Conservation (phyloP, 2,113 vertebrate genomes). For the Phalacrocorax carbo region DNA sequence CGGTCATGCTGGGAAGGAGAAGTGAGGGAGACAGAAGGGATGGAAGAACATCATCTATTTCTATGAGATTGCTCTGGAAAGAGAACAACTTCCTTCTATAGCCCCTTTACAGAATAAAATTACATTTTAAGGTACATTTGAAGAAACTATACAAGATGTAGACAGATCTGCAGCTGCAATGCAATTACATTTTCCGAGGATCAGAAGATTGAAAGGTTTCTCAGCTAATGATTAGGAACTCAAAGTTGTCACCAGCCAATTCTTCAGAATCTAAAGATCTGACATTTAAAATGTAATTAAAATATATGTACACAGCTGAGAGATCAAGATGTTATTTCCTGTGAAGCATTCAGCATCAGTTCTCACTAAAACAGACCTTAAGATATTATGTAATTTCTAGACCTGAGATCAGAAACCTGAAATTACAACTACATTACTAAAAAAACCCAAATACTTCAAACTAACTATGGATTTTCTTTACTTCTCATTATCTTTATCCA, state of each 20-base stretch:
- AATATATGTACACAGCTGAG: background rate
- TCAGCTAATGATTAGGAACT: background rate
- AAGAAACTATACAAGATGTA: background rate
- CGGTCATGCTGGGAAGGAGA: background rate
- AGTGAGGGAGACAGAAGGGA: background rate
- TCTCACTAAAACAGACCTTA: background rate
- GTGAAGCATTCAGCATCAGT: background rate
- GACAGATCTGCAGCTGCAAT: background rate
- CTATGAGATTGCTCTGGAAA: background rate
- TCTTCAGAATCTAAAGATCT: background rate
- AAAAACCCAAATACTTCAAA: conserved; percentile 8
- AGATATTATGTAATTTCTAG: background rate
- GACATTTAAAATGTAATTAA: background rate
- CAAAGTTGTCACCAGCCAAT: background rate
- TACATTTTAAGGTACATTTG: background rate
- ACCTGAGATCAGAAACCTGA: background rate
- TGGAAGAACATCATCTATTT: background rate
- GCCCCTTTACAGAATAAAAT: background rate
- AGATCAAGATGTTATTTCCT: background rate
- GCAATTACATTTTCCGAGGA: background rate
- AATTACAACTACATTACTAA: background rate
- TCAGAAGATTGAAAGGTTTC: background rate
- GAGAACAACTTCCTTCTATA: background rate
- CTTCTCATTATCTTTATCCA: background rate
- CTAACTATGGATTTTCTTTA: conserved; percentile 14